Base-by-base conservation (phyloP, 2,888 invertebrate genomes). In the Leptinotarsa tumamoca region DNA sequence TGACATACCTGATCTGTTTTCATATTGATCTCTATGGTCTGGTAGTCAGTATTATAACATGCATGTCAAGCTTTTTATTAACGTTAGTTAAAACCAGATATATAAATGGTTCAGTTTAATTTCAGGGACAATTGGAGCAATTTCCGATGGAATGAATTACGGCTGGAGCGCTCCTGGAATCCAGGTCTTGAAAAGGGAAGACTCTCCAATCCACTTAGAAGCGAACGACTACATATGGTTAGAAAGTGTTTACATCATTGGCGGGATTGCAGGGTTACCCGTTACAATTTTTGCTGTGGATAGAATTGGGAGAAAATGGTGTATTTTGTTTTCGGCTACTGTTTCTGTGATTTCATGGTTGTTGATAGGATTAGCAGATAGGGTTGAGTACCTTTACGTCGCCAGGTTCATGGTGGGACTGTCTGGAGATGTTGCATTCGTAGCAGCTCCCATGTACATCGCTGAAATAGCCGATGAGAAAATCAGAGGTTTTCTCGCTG, bases 91-190 rank as follows among this genome's bases (percentile, higher is more conserved):
- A 43, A 13, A 43, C 2, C 43, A 43, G 43, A 43, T 13, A 10
- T 43, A 3, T 0, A 43, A 43, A 10, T 2, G 43, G 43, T 43
- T 43, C 10, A 43, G 10, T 72, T n/a, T 50, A 27, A 33, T 72
- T 73, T 10, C 81, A 89, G 89, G 87, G 79, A 89, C 88, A 27
- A 80, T 88, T 49, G 87, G 87, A 70, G 88, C 88, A n/a, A 85
- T 89, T 56, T 87, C 88, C 23, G 89, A 89, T 85, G 89, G 89
- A 71, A 88, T 89, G 86, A 87, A 88, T 78, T 89, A 89, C 66
- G 88, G 88, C 21, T 89, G 89, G 89, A 87, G 88, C 21, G 86
- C 88, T 4, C 88, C 89, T 14, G 84, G 87, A 17, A 83, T 88
- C 5, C 88, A 87, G 4, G 80, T 87, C 10, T 82, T 89, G n/a